phyloP scores from a whole-genome alignment of 2,113 vertebrate species.

The Gymnogyps californianus region DNA sequence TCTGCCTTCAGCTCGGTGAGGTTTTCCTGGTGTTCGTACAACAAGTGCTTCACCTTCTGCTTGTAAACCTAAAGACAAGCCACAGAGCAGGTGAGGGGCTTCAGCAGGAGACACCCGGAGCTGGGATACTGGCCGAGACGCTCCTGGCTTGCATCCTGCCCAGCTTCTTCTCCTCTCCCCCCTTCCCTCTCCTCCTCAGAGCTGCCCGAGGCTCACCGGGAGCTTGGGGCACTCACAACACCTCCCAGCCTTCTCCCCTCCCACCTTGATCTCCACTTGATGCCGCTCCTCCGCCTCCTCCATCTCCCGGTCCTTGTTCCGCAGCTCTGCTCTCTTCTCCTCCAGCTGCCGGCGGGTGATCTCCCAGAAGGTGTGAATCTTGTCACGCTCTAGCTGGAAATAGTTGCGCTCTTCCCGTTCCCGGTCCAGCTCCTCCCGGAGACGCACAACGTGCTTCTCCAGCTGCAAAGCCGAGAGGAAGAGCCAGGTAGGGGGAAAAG shows the following conservation, averaged over 20 bases:
- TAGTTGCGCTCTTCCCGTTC: slow-evolving; percentile 91
- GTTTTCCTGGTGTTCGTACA: slow-evolving; percentile 90
- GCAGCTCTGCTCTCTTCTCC: slow-evolving; percentile 80
- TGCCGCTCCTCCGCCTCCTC: slow-evolving; percentile 87
- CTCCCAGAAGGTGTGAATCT: slow-evolving; percentile 87
- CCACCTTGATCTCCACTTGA: slow-evolving; percentile 90
- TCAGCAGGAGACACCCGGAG: background rate
- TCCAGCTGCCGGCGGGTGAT: slow-evolving; percentile 83
- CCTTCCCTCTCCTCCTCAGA: background rate
- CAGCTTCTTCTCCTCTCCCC: background rate
- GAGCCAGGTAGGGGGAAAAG: background rate
- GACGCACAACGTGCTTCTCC: slow-evolving; percentile 77
- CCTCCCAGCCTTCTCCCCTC: background rate
- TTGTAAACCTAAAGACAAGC: slow-evolving; percentile 78
- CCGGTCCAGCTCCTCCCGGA: slow-evolving; percentile 87
- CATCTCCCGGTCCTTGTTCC: slow-evolving; percentile 81
- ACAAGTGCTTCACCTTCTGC: slow-evolving; percentile 93
- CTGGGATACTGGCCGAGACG: background rate
- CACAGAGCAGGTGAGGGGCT: background rate
- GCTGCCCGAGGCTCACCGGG: background rate
- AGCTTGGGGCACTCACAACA: background rate
- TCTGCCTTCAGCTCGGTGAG: slow-evolving; percentile 81
- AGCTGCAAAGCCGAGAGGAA: slow-evolving; percentile 66
- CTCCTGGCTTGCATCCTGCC: background rate
- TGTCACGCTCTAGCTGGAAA: slow-evolving; percentile 90